phyloP scores from a whole-genome alignment of 1,140 invertebrate species.

The Penaeus indicus region DNA sequence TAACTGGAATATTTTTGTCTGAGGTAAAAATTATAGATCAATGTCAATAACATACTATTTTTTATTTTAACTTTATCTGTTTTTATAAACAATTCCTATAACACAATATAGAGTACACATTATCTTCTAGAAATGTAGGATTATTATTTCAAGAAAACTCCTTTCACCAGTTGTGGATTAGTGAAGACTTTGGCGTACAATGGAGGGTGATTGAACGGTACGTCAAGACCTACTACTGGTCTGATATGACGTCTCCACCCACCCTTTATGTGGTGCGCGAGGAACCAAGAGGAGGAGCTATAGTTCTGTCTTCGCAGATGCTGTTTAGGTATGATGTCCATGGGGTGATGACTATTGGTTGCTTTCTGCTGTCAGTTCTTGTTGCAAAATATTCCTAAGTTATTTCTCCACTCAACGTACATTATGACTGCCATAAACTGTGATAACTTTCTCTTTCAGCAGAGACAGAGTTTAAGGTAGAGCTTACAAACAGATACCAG shows the following conservation, averaged over 20 bases:
- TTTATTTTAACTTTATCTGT: neutral
- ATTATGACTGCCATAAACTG: no score
- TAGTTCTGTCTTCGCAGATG: constrained; percentile 74
- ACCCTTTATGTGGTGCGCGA: constrained; percentile 80
- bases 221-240: constrained; percentile 85
- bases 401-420: no score
- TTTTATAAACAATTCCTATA: neutral
- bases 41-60: no score
- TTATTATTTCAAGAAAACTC: neutral
- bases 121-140: neutral
- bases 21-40: no score
- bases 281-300: constrained; percentile 76
- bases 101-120: neutral
- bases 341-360: no score
- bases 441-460: no score
- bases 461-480: no score
- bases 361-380: no score
- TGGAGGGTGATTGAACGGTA: constrained; percentile 79
- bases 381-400: neutral
- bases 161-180: constrained; percentile 79
- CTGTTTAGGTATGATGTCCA: constrained; percentile 68
- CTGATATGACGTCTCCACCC: constrained; percentile 70
- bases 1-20: constrained; percentile 2
- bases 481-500: no score
- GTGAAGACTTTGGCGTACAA: constrained; percentile 80